Conservation (phyloP, 1,140 invertebrate species). For the Heliconius eleuchia region DNA sequence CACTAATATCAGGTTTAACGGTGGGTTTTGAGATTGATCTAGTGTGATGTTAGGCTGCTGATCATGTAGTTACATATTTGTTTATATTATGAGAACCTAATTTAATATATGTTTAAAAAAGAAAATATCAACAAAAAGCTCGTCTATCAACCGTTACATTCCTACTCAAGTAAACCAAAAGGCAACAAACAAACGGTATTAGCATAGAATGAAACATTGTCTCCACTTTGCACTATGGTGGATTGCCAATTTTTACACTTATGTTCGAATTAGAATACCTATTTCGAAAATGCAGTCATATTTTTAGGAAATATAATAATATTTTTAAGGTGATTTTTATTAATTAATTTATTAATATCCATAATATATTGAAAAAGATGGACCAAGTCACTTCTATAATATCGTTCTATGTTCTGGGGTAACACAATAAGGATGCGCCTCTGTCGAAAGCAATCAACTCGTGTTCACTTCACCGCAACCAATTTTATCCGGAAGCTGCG, state of each 20-base stretch:
- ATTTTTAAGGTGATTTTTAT: background rate
- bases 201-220: conserved; percentile 61
- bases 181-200: conserved; percentile 63
- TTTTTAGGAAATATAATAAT: no score
- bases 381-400: background rate
- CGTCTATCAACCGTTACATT: background rate
- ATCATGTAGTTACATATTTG: background rate
- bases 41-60: background rate
- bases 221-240: conserved; percentile 11
- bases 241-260: background rate
- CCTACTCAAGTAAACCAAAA: background rate
- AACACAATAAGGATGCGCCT: conserved; percentile 71
- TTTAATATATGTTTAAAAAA: background rate
- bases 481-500: conserved; percentile 59
- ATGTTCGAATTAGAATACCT: background rate
- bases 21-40: background rate
- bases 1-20: conserved; percentile 26
- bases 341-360: background rate
- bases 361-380: background rate
- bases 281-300: background rate
- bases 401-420: background rate
- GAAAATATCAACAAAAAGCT: background rate
- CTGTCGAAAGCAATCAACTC: conserved; percentile 69
- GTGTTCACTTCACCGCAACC: conserved; percentile 66
- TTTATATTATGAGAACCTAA: background rate